A percentile compares a stretch with the other conserved stretches of the same genome.
These are phyloP conservation scores for Pollachius pollachius DNA, from an alignment of 2,113 vertebrate genomes.

Conservation along the genomic window DNA sequence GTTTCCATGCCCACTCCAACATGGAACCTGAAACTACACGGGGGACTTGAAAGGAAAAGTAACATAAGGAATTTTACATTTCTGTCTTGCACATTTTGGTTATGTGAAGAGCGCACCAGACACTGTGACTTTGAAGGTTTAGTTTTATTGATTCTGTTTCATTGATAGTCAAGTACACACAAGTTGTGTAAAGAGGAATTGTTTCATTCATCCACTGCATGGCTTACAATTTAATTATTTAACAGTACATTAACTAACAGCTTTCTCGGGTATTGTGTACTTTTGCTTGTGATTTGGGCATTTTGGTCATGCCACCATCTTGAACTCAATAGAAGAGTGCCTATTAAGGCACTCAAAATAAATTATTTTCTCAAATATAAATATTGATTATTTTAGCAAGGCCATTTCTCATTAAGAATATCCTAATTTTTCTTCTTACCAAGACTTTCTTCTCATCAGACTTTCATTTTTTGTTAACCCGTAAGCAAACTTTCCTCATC, in stretches of 20 bases:
- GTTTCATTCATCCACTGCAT: no score
- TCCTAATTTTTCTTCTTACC: background rate
- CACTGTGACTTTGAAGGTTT: no score
- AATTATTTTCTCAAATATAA: background rate
- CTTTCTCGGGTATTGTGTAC: no score
- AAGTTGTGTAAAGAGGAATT: no score
- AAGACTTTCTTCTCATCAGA: slow-evolving; percentile 5
- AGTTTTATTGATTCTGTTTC: no score
- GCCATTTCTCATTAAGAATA: background rate
- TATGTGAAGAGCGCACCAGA: background rate
- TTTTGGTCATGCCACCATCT: no score
- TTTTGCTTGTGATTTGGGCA: no score
- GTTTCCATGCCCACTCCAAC: slow-evolving; percentile 40
- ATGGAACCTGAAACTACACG: slow-evolving; percentile 47
- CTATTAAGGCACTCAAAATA: background rate
- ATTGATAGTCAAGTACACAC: no score
- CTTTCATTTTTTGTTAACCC: slow-evolving; percentile 13
- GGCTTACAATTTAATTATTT: no score
- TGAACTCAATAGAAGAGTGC: background rate
- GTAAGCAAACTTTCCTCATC: no score
- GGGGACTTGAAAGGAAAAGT: slow-evolving; percentile 24
- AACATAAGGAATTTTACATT: slow-evolving; percentile 24
- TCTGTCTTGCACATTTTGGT: background rate
- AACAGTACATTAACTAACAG: no score
- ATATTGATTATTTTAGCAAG: background rate